Evolutionary conservation across 2,797 vertebrate species (phyloP).

Genomic region (Cynopterus sphinx): DNA sequence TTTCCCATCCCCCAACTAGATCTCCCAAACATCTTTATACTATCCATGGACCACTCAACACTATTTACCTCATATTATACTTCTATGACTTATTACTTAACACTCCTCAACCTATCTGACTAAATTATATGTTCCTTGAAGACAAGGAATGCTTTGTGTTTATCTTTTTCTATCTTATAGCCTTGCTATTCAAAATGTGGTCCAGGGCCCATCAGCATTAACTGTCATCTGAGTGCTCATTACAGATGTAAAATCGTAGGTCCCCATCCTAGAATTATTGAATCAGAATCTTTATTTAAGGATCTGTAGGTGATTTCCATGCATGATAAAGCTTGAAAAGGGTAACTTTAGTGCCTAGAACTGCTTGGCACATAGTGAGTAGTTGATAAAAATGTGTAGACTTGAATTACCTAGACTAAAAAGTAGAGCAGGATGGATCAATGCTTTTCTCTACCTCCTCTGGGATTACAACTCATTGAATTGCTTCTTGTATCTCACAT

Average conservation of each 20-base stretch:
- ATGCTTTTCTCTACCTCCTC: not conserved
- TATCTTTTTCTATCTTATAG: not conserved
- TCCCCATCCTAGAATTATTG: not conserved
- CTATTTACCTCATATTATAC: not conserved
- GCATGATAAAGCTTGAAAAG: not conserved
- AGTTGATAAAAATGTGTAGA: not conserved
- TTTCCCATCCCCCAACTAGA: not conserved
- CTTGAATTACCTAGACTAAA: not conserved
- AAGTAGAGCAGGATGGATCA: not conserved
- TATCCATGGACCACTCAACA: not conserved
- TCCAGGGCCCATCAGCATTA: not conserved
- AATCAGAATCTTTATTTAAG: not conserved
- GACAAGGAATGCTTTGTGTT: not conserved
- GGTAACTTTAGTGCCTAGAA: not conserved
- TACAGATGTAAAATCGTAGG: not conserved
- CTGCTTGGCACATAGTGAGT: not conserved
- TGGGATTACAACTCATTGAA: not conserved
- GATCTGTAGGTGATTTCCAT: not conserved
- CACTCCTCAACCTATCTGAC: not conserved
- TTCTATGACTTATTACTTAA: not conserved
- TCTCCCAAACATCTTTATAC: not conserved
- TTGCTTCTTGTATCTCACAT: not conserved
- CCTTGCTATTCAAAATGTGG: not conserved
- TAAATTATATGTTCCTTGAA: not conserved
- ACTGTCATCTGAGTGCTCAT: not conserved